Percentiles rank a stretch among this genome's conserved stretches.
Conservation (phyloP, 2,888 invertebrate genomes). For the Athrips mouffetella region DNA sequence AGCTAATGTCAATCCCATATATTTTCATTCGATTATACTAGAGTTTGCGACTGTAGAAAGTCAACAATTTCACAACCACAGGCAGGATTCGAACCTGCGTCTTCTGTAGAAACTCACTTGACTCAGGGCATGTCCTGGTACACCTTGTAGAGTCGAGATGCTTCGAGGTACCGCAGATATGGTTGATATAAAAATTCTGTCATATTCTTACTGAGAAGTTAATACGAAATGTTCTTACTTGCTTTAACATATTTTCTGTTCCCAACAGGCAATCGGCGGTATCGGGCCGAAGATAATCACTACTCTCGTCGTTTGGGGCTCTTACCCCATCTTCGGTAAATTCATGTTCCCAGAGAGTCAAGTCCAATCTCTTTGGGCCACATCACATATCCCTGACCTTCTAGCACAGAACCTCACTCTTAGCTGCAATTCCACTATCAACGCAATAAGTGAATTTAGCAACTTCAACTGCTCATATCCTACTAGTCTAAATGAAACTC, state of each 20-base stretch:
- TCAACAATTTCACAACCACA: no score
- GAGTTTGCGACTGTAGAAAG: no score
- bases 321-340: conserved; percentile 86
- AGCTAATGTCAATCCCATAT: no score
- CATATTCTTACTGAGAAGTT: neutral
- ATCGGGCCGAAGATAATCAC: conserved; percentile 88
- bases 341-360: conserved; percentile 74
- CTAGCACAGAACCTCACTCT: conserved; percentile 29
- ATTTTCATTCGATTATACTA: no score
- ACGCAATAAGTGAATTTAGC: conserved; percentile 22
- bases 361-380: conserved; percentile 17
- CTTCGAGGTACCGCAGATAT: no score
- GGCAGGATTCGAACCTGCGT: no score
- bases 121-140: no score
- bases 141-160: no score
- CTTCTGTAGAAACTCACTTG: no score
- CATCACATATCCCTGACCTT: conserved; percentile 5
- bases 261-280: conserved; percentile 83
- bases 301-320: conserved; percentile 82
- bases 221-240: neutral
- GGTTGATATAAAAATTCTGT: neutral
- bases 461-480: conserved; percentile 44
- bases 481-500: no score
- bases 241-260: conserved; percentile 19
- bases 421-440: conserved; percentile 34